Conservation (phyloP, 2,797 vertebrate genomes). For the Leucoraja ocellata region DNA sequence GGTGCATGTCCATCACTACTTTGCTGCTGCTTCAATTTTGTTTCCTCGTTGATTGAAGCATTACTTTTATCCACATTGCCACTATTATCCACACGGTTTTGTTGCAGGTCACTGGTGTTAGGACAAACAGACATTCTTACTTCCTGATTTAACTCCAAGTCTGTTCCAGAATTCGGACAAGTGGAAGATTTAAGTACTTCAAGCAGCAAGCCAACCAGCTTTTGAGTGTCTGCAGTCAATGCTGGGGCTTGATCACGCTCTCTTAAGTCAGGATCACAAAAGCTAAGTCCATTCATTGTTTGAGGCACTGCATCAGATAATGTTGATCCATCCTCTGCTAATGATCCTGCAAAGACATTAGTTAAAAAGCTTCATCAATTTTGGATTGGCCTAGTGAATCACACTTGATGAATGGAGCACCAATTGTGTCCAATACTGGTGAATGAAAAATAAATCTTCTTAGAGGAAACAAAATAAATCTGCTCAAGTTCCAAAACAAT, state of each 20-base stretch:
- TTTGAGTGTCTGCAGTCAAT: slow-evolving; percentile 56
- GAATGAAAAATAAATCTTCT: neutral
- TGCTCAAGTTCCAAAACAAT: neutral
- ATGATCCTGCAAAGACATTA: neutral
- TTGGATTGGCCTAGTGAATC: neutral
- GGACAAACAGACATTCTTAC: slow-evolving; percentile 48
- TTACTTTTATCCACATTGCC: neutral
- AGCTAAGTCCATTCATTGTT: slow-evolving; percentile 66
- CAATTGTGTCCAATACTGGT: neutral
- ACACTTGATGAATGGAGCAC: neutral
- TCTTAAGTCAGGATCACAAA: slow-evolving; percentile 72
- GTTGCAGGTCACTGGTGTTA: slow-evolving; percentile 49
- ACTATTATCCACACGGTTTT: slow-evolving; percentile 46
- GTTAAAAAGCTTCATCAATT: neutral
- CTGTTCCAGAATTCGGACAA: neutral
- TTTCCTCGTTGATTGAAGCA: neutral
- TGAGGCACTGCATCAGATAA: slow-evolving; percentile 47
- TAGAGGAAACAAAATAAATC: too few relatives aligned
- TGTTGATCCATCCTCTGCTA: neutral
- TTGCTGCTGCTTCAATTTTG: slow-evolving; percentile 7
- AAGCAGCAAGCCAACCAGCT: slow-evolving; percentile 67
- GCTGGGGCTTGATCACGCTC: slow-evolving; percentile 57
- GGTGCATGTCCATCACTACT: neutral
- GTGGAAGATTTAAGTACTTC: slow-evolving; percentile 54
- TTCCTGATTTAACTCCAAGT: slow-evolving; percentile 45